Percentiles rank a stretch among this genome's conserved stretches.
Conservation (phyloP, 2,888 invertebrate genomes). For the Idaea biselata region DNA sequence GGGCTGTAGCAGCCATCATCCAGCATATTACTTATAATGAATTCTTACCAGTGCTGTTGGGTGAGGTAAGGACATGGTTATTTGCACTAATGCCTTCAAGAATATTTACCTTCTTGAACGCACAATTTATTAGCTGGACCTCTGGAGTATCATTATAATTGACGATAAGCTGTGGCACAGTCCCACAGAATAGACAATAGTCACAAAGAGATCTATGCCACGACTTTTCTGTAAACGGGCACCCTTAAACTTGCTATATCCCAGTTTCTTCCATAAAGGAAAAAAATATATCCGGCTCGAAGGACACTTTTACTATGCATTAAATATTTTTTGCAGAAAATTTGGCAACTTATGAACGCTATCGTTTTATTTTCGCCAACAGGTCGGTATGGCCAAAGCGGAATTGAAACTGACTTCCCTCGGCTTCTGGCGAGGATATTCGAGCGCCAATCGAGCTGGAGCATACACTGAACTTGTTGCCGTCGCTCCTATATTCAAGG, state of each 20-base stretch:
- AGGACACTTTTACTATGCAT: too few relatives aligned
- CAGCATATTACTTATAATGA: constrained; percentile 93
- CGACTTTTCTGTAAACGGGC: too few relatives aligned
- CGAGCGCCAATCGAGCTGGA: constrained; percentile 89
- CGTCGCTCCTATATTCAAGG: constrained; percentile 86
- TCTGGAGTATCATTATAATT: too few relatives aligned
- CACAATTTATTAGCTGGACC: too few relatives aligned
- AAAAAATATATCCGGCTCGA: constrained; percentile 1
- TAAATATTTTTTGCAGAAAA: too few relatives aligned
- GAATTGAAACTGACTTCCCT: constrained; percentile 82
- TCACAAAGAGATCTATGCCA: too few relatives aligned
- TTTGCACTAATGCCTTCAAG: too few relatives aligned
- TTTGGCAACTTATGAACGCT: too few relatives aligned
- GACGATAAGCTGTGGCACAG: too few relatives aligned
- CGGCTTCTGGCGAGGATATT: constrained; percentile 90
- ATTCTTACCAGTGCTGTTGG: constrained; percentile 88
- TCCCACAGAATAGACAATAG: too few relatives aligned
- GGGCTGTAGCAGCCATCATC: constrained; percentile 88
- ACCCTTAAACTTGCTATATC: background rate
- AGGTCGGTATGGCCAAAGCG: constrained; percentile 83
- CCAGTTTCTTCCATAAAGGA: background rate
- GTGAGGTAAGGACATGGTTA: constrained; percentile 77
- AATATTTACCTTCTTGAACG: too few relatives aligned
- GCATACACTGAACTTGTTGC: constrained; percentile 88
- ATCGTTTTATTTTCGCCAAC: constrained; percentile 5